Base-by-base conservation (phyloP, 2,113 vertebrate species). In the Ellobius talpinus region DNA sequence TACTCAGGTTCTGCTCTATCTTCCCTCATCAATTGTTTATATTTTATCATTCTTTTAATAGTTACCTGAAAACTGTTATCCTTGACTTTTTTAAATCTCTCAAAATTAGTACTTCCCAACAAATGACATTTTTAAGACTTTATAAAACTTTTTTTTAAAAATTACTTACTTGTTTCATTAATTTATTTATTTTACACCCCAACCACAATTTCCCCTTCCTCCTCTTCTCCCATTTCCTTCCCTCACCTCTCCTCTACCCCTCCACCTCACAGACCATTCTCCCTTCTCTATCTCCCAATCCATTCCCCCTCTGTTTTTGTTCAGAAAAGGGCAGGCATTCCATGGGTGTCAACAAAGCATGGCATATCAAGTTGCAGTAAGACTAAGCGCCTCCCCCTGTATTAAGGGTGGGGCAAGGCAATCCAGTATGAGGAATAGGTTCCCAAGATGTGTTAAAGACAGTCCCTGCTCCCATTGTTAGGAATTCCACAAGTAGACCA, bases 101-200 rank as follows among this genome's bases (percentile, higher is more conserved):
- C 95, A 33, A 96, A 87, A 87, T 87, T 77, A 87, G 26, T 77
- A 76, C 79, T 87, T 86, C 90, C 65, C 36, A 96, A 87, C 36
- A 90, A 85, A 78, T 96, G 45, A 77, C 61, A 87, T 72, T 92
- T 33, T 7, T 72, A 58, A n/a, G 63, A 88, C 63, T 91, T 96
- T 39, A 90, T 70, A 36, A 36, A 36, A 70, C 33, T 36, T 36
- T 36, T 29, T 65, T 65, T 65, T 26, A 63, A 23, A 63, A 33
- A 33, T 12, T 66, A 9, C 61, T 14, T 33, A 68, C 23, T 14
- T 33, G 33, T 68, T 68, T 68, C 4, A 70, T 70, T 36, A 17
- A 70, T 17, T 36, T 36, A 36, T 7, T 36, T 70, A 36, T 70
- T 70, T 70, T 70, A 36, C 68, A 70, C 14, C 24, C 31, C 2